Evolutionary conservation across 2,113 vertebrate species (phyloP).

Genomic region (Sinocyclocheilus anophthalmus): DNA sequence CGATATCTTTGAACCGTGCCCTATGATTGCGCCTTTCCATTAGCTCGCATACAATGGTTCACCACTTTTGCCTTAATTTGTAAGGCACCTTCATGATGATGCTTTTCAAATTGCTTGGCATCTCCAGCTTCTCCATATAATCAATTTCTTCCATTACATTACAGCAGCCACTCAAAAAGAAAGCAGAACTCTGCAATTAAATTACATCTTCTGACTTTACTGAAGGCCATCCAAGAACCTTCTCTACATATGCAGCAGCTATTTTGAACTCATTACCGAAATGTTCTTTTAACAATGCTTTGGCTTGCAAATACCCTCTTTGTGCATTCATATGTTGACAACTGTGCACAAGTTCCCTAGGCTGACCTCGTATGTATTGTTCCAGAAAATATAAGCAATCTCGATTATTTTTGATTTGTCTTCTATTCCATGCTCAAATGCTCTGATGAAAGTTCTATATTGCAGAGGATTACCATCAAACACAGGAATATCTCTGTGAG

Average conservation of each 20-base stretch:
- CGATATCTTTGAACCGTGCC: slow-evolving; percentile 33
- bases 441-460: slow-evolving; percentile 38
- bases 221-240: not conserved
- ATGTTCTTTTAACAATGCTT: slow-evolving; percentile 39
- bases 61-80: not conserved
- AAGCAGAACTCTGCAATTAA: not conserved
- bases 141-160: not conserved
- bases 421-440: slow-evolving; percentile 10
- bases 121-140: slow-evolving; percentile 13
- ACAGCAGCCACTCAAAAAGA: not conserved
- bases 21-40: not conserved
- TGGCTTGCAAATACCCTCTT: slow-evolving; percentile 26
- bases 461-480: slow-evolving; percentile 37
- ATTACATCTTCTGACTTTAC: slow-evolving; percentile 25
- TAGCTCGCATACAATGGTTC: slow-evolving; percentile 7
- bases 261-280: slow-evolving; percentile 37
- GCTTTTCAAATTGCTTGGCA: slow-evolving; percentile 22
- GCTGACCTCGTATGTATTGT: slow-evolving; percentile 35
- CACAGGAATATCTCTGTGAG: slow-evolving; percentile 22
- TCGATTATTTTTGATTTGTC: too few relatives aligned
- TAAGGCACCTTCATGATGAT: not conserved
- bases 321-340: slow-evolving; percentile 41
- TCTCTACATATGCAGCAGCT: slow-evolving; percentile 40
- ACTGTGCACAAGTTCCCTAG: slow-evolving; percentile 38
- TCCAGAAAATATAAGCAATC: slow-evolving; percentile 21